These are phyloP conservation scores for Galeopterus variegatus DNA, from an alignment of 2,113 vertebrate genomes.

Conservation along the genomic window DNA sequence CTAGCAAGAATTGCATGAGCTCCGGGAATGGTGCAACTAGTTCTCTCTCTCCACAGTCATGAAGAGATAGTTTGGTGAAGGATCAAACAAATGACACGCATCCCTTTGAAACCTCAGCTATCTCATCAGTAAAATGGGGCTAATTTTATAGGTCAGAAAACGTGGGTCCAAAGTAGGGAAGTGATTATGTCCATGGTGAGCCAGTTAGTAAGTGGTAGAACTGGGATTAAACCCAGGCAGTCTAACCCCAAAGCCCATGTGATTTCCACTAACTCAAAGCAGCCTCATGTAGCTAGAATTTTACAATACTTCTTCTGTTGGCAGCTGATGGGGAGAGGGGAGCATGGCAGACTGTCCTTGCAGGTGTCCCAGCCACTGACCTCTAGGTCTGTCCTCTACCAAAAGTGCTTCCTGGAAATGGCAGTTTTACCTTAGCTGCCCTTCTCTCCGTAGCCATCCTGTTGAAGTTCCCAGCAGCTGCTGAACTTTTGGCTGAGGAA, in stretches of 20 bases:
- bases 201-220: neutral
- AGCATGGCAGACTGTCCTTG: neutral
- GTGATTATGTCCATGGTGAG: neutral
- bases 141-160: constrained; percentile 40
- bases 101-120: constrained; percentile 14
- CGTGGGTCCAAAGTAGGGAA: neutral
- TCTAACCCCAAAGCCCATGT: neutral
- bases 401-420: neutral
- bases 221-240: neutral
- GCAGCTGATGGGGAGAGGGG: neutral
- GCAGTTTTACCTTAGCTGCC: neutral
- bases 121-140: neutral
- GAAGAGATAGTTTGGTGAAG: neutral
- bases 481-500: neutral
- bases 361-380: neutral
- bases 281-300: neutral
- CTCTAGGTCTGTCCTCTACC: neutral
- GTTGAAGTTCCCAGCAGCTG: neutral
- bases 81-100: neutral
- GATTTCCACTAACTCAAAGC: constrained; percentile 9
- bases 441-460: neutral
- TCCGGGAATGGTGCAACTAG: neutral
- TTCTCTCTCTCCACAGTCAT: neutral
- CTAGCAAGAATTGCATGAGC: neutral
- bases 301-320: neutral